Percentiles rank a stretch among this genome's conserved stretches.
Evolutionary conservation across 2,797 vertebrate species (phyloP).

Genomic region (Ctenopoma multispine): DNA sequence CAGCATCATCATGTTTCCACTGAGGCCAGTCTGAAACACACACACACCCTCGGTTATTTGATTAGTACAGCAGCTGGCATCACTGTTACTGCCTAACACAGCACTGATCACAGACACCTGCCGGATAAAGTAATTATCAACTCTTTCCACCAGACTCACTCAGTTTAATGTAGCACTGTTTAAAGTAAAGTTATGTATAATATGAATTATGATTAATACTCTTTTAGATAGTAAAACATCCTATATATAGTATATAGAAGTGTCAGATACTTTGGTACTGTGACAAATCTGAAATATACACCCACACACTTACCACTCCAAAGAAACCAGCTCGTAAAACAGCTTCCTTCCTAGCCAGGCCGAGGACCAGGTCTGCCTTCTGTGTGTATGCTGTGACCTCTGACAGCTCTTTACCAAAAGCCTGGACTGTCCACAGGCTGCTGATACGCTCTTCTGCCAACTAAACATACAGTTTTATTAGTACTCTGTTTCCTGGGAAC

Average conservation of each 20-base stretch:
- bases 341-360: conserved; percentile 90
- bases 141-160: neutral
- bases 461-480: conserved; percentile 71
- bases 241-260: neutral
- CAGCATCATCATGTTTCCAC: conserved; percentile 95
- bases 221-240: conserved; percentile 19
- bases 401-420: conserved; percentile 93
- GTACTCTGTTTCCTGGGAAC: conserved; percentile 9
- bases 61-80: conserved; percentile 42
- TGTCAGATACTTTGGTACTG: conserved; percentile 6
- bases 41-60: conserved; percentile 30
- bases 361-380: conserved; percentile 87
- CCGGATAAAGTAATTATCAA: neutral
- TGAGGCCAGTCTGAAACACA: conserved; percentile 90
- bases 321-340: conserved; percentile 91
- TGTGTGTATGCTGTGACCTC: conserved; percentile 88
- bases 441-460: conserved; percentile 96
- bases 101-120: conserved; percentile 11
- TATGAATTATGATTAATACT: neutral
- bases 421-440: conserved; percentile 94
- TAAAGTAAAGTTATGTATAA: too few relatives aligned
- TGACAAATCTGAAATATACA: conserved; percentile 2
- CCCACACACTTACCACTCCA: conserved; percentile 88
- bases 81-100: conserved; percentile 17
- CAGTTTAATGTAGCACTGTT: too few relatives aligned